These are phyloP conservation scores for Tetragnatha versicolor DNA, from an alignment of 1,140 invertebrate species.

Conservation along the genomic window DNA sequence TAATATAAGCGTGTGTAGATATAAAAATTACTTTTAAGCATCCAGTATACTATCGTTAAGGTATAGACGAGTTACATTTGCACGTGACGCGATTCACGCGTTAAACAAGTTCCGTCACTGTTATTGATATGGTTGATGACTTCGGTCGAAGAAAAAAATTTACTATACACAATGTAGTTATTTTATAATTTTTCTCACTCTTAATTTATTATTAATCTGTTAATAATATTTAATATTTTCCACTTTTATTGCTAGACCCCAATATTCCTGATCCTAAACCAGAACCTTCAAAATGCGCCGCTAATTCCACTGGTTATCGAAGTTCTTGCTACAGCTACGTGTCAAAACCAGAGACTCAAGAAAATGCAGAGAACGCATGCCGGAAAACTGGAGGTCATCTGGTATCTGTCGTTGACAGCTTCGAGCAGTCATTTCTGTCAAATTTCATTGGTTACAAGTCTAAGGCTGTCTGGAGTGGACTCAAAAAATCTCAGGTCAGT, in stretches of 20 bases:
- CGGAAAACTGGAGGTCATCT: conserved; percentile 24
- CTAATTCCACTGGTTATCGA: background rate
- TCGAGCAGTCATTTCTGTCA: conserved; percentile 41
- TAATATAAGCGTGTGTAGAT: too few relatives aligned
- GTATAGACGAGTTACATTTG: too few relatives aligned
- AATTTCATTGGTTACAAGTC: conserved; percentile 4
- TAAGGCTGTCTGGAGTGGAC: conserved; percentile 15
- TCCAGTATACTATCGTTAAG: too few relatives aligned
- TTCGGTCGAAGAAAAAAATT: too few relatives aligned
- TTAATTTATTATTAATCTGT: too few relatives aligned
- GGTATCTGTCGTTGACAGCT: conserved; percentile 26
- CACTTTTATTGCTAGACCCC: conserved; percentile 19
- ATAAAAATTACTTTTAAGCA: too few relatives aligned
- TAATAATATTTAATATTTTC: background rate
- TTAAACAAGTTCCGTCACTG: too few relatives aligned
- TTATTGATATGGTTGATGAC: too few relatives aligned
- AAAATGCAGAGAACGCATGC: conserved; percentile 19
- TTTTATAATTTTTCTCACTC: too few relatives aligned
- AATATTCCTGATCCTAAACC: conserved; percentile 1
- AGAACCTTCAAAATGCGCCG: conserved; percentile 4
- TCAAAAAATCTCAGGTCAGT: conserved; percentile 12
- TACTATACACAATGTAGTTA: too few relatives aligned
- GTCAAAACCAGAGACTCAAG: conserved; percentile 10
- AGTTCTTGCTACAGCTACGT: conserved; percentile 31
- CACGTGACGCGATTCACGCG: too few relatives aligned